Evolutionary conservation across 2,888 invertebrate species (phyloP).

Genomic region (Caenorhabditis sp.): DNA sequence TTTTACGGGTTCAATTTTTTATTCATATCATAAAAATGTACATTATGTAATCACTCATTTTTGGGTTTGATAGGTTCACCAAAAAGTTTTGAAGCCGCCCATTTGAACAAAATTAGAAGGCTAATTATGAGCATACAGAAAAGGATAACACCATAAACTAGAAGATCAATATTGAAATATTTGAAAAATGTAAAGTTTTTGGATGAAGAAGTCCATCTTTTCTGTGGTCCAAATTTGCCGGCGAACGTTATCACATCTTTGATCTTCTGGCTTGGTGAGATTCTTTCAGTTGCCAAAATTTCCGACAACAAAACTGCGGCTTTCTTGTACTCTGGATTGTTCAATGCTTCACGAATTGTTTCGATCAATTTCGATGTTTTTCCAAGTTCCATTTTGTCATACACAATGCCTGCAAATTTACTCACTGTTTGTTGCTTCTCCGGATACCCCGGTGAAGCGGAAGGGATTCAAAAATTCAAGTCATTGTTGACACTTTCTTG

Average conservation of each 20-base stretch:
- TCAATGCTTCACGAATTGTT: conserved; percentile 36
- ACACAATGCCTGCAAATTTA: conserved; percentile 18
- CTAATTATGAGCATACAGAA: not conserved
- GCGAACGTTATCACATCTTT: conserved; percentile 24
- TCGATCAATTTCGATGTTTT: conserved; percentile 35
- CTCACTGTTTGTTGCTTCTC: not conserved
- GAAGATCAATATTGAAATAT: conserved; percentile 35
- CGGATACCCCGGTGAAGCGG: not conserved
- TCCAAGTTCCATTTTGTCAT: conserved; percentile 40
- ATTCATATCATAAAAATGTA: not conserved
- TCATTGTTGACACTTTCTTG: not conserved
- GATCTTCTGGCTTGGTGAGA: conserved; percentile 26
- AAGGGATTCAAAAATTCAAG: not conserved
- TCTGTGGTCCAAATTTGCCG: conserved; percentile 30
- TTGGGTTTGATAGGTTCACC: not conserved
- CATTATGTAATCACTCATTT: not conserved
- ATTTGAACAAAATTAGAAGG: conserved; percentile 4
- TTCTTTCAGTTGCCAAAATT: conserved; percentile 22
- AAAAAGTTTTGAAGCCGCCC: not conserved
- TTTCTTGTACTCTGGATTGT: conserved; percentile 40
- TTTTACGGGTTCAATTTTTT: not conserved
- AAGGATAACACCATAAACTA: conserved; percentile 14
- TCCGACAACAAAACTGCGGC: conserved; percentile 24
- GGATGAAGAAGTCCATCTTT: conserved; percentile 26
- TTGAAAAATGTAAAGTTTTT: conserved; percentile 20